These are phyloP conservation scores for Gortyna flavago DNA, from an alignment of 2,888 invertebrate species.

Conservation along the genomic window DNA sequence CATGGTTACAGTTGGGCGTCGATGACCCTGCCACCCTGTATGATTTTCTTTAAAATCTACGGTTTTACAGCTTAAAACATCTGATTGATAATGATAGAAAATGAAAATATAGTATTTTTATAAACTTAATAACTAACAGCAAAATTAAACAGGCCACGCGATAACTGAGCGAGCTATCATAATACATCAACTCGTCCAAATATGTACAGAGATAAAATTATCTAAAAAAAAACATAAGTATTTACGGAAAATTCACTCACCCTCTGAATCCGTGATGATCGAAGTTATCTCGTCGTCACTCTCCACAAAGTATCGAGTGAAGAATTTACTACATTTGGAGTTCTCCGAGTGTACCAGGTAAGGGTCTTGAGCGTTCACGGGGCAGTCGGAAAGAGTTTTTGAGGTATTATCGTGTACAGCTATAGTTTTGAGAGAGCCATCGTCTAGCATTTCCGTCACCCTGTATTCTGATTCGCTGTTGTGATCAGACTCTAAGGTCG, in stretches of 20 bases:
- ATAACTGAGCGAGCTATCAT: conserved; percentile 38
- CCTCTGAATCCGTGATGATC: conserved; percentile 93
- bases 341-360: conserved; percentile 88
- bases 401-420: conserved; percentile 88
- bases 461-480: conserved; percentile 88
- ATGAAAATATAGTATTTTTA: conserved; percentile 7
- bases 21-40: too few species aligned
- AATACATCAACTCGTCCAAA: conserved; percentile 37
- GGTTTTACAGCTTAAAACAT: background rate
- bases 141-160: conserved; percentile 25
- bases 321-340: conserved; percentile 91
- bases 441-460: conserved; percentile 88
- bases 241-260: conserved; percentile 76
- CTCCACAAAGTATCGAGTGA: conserved; percentile 92
- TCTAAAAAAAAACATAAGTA: conserved; percentile 30
- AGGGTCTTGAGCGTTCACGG: conserved; percentile 86
- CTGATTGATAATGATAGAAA: background rate
- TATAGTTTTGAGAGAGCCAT: conserved; percentile 87
- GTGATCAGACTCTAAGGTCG: conserved; percentile 80
- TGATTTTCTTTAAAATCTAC: background rate
- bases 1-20: too few species aligned
- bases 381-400: conserved; percentile 86
- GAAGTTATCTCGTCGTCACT: conserved; percentile 93
- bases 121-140: conserved; percentile 7
- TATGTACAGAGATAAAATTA: conserved; percentile 44